phyloP scores from a whole-genome alignment of 2,113 vertebrate genomes.

The Colius striatus region DNA sequence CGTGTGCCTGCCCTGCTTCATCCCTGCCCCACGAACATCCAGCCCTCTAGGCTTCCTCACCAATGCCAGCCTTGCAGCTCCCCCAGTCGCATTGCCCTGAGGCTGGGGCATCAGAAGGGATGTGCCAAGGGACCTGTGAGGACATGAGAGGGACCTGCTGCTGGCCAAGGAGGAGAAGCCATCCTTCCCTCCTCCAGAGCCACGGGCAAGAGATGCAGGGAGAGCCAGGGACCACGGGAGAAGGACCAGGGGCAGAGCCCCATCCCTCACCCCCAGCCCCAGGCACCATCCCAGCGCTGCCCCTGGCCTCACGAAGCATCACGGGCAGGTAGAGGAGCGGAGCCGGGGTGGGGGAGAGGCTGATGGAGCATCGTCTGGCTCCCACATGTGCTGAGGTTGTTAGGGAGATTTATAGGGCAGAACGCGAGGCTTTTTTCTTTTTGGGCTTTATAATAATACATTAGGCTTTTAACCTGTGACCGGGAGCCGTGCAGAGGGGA shows the following conservation, averaged over 20 bases:
- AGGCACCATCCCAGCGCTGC: neutral
- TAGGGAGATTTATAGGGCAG: constrained; percentile 77
- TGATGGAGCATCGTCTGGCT: constrained; percentile 70
- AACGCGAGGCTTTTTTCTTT: constrained; percentile 53
- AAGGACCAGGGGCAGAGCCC: neutral
- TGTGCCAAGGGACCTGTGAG: neutral
- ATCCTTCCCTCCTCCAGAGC: neutral
- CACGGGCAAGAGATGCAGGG: neutral
- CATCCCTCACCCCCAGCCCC: accelerated
- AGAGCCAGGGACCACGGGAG: neutral
- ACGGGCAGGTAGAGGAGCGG: neutral
- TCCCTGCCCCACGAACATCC: accelerated
- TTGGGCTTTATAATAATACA: constrained; percentile 67
- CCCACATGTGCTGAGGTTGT: constrained; percentile 76
- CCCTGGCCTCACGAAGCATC: neutral
- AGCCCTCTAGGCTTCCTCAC: accelerated
- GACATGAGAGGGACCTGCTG: accelerated
- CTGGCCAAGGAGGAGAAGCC: neutral
- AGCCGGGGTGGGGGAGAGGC: neutral
- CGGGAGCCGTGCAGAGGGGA: constrained; percentile 51
- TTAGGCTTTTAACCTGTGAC: constrained; percentile 80
- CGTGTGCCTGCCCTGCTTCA: neutral
- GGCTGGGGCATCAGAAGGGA: neutral
- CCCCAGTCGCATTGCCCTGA: neutral
- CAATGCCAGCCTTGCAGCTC: neutral